Evolutionary conservation across 2,797 vertebrate species (phyloP), one percentile per base, ranked within the genome.

Genomic region (Syndactyla subalaris): DNA sequence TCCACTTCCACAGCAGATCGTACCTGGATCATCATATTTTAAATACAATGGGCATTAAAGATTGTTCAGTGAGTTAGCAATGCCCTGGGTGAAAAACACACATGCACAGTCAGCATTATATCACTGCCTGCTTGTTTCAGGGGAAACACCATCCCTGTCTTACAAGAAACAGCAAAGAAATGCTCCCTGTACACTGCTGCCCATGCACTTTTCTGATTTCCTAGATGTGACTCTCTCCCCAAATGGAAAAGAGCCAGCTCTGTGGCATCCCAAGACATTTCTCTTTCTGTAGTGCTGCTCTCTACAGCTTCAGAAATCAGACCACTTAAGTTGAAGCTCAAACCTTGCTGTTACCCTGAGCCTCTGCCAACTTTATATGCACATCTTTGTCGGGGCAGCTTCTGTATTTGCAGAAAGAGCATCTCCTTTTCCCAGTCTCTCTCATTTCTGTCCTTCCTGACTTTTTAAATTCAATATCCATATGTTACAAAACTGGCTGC

Each of bases 401-500:
- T 75, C 59, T 82, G 30, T 52, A 49, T 75, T 54, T 77, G n/a
- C 74, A 92, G 75, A 54, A 70, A 32, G n/a, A 85, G 8, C 66
- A 57, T 81, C 74, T 75, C 30, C 54, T 86, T 92, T 89, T 66
- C 66, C 71, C 23, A 61, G 34, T 41, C 45, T 41, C 45, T 87
- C 71, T 94, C 49, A 55, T 83, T 87, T 67, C 48, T 93, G 75
- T 45, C 71, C 67, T 90, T 70, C 63, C 62, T 41, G 41, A 59
- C 84, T 92, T 88, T 86, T 81, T 76, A 62, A 38, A 94, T 88
- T 71, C 81, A 61, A 76, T 55, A 58, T 90, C 93, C 0, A 0
- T 93, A 88, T 71, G 54, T 85, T 96, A 83, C 70, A 94, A 92
- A 96, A 80, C 91, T 78, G 73, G 29, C 83, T 93, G 70, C 81